A percentile compares a stretch with the other conserved stretches of the same genome.
These are phyloP conservation scores for Macrochelys suwanniensis DNA, from an alignment of 2,797 vertebrate species.

Conservation along the genomic window DNA sequence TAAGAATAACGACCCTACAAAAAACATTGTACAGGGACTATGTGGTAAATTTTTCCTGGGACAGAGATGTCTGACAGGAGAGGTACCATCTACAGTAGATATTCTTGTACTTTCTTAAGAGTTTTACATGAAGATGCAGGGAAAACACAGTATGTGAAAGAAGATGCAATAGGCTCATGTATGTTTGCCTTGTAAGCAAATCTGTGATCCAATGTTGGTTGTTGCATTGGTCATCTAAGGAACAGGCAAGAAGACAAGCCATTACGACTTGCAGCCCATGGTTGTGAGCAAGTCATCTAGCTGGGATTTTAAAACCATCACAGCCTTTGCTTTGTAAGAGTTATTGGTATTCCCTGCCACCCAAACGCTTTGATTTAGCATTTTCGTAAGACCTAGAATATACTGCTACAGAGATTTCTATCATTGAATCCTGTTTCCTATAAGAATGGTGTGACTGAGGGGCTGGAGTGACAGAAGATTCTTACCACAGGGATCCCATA, in stretches of 20 bases:
- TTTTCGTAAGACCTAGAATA: neutral
- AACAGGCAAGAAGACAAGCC: neutral
- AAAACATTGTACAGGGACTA: neutral
- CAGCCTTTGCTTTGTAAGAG: neutral
- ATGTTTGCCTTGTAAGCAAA: neutral
- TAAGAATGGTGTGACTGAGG: neutral
- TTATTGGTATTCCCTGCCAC: neutral
- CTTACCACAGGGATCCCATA: neutral
- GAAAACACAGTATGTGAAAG: too few species aligned
- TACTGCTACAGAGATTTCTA: neutral
- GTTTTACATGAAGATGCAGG: neutral
- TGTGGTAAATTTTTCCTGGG: neutral
- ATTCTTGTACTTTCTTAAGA: fast-evolving
- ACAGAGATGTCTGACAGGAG: neutral
- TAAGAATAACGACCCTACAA: neutral
- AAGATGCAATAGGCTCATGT: neutral
- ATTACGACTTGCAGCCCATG: neutral
- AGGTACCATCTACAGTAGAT: neutral
- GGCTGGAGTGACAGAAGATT: neutral
- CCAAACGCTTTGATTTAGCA: neutral
- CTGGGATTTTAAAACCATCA: neutral
- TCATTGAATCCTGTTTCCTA: neutral
- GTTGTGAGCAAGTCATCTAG: neutral
- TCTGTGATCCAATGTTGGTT: neutral
- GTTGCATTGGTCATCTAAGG: neutral